These are phyloP conservation scores for Tenthredo notha DNA, from an alignment of 2,888 invertebrate species.

Conservation along the genomic window DNA sequence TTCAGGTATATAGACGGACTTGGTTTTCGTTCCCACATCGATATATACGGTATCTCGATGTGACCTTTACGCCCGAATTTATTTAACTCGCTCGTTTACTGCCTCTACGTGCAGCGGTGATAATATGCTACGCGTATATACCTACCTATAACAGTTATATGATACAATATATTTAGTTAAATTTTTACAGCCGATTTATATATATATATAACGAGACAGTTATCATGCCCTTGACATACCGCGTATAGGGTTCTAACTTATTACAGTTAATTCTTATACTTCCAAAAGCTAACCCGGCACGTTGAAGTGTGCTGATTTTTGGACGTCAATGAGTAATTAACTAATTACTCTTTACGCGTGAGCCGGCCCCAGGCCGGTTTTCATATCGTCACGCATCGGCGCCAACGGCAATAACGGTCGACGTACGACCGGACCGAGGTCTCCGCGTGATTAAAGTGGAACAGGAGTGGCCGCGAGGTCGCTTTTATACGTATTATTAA, in stretches of 20 bases:
- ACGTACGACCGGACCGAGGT: slow-evolving; percentile 12
- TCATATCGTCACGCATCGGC: not conserved
- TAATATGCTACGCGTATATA: not conserved
- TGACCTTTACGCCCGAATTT: not conserved
- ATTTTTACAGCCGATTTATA: not conserved
- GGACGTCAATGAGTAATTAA: slow-evolving; percentile 21
- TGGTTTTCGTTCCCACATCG: not conserved
- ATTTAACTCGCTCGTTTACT: not conserved
- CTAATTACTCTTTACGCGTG: slow-evolving; percentile 19
- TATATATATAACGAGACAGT: too few relatives aligned
- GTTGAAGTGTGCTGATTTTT: slow-evolving; percentile 8
- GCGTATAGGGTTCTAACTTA: not conserved
- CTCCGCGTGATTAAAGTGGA: slow-evolving; percentile 31
- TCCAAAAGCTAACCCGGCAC: not conserved
- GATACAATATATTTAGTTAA: not conserved
- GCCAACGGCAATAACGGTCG: slow-evolving; percentile 6
- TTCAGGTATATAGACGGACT: not conserved
- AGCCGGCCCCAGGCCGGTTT: not conserved
- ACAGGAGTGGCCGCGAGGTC: slow-evolving; percentile 35
- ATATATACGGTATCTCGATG: not conserved
- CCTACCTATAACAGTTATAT: not conserved
- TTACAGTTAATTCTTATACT: not conserved
- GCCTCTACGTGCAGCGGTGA: not conserved
- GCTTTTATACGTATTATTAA: slow-evolving; percentile 1
- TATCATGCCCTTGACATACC: slow-evolving; percentile 22